Evolutionary conservation across 2,888 invertebrate species (phyloP), one percentile per base, ranked within the genome.

Genomic region (Dioctria rufipes): DNA sequence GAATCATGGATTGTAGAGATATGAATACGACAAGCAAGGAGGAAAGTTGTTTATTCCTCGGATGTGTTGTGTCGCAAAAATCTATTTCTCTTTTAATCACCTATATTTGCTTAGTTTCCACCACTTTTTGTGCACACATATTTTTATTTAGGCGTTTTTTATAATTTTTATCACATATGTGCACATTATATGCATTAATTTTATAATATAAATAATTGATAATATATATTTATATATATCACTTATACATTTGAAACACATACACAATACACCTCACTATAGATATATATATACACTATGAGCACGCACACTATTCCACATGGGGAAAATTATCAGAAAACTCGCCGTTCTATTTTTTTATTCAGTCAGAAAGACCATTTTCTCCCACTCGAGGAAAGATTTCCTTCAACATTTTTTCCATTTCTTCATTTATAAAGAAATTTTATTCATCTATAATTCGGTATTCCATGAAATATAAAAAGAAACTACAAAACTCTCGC

Each of bases 311-410:
- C 69, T 61, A 39, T 8, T n/a, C 54, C 54, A 54, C 54, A 54
- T n/a, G 54, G 25, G 25, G 54, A 54, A 54, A 54, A 54, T 54
- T 54, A 54, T 58, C 54, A 13, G 58, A 60, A 69, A 69, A 69
- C 37, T 69, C 49, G 40, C 61, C 63, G 49, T 40, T 42, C 42
- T 58, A 54, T 8, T 54, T 60, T 46, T 80, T 80, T 69, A 54
- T 67, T 40, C 71, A 80, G 66, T 80, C 80, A n/a, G n/a, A 54
- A 71, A 69, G 60, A 60, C 60, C 60, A 39, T 69, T 80, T 80
- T 80, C 69, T 49, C 25, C 65, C 40, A 66, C n/a, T n/a, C 65
- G 60, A 66, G 42, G 66, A 5, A 39, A 78, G 25, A 54, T 61
- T 46, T 13, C 42, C 43, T 54, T 11, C 42, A 65, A 37, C 63